phyloP scores from a whole-genome alignment of 1,140 invertebrate species.

The Drosophila chauvacae region DNA sequence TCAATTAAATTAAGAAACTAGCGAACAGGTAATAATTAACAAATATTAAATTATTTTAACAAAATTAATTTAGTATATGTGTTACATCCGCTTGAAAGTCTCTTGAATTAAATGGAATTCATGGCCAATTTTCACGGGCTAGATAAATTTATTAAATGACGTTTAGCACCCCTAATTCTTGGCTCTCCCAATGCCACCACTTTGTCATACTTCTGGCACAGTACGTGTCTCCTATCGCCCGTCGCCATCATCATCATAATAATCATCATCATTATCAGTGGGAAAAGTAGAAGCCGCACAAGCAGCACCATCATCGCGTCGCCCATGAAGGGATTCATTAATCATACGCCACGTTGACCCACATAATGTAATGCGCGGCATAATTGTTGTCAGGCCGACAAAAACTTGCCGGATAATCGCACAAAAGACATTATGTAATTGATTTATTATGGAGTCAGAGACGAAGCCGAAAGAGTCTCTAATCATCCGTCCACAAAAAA shows the following conservation, averaged over 20 bases:
- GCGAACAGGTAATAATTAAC: neutral
- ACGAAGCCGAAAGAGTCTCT: slow-evolving; percentile 31
- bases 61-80: neutral
- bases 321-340: slow-evolving; percentile 65
- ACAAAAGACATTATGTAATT: slow-evolving; percentile 71
- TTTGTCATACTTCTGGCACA: slow-evolving; percentile 28
- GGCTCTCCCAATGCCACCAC: slow-evolving; percentile 17
- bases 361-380: slow-evolving; percentile 59
- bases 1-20: neutral
- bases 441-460: slow-evolving; percentile 51
- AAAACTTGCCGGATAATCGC: slow-evolving; percentile 73
- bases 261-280: slow-evolving; percentile 30
- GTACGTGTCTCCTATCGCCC: slow-evolving; percentile 37
- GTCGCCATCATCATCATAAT: slow-evolving; percentile 34
- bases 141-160: slow-evolving; percentile 24
- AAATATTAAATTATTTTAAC: neutral
- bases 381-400: slow-evolving; percentile 71
- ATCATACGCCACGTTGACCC: slow-evolving; percentile 77
- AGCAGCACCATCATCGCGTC: slow-evolving; percentile 21
- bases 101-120: neutral
- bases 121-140: neutral
- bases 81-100: neutral
- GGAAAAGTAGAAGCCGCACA: neutral
- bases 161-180: slow-evolving; percentile 19
- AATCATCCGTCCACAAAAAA: slow-evolving; percentile 30